Conservation (phyloP, 2,888 invertebrate species). For the Drosophila mercatorum region DNA sequence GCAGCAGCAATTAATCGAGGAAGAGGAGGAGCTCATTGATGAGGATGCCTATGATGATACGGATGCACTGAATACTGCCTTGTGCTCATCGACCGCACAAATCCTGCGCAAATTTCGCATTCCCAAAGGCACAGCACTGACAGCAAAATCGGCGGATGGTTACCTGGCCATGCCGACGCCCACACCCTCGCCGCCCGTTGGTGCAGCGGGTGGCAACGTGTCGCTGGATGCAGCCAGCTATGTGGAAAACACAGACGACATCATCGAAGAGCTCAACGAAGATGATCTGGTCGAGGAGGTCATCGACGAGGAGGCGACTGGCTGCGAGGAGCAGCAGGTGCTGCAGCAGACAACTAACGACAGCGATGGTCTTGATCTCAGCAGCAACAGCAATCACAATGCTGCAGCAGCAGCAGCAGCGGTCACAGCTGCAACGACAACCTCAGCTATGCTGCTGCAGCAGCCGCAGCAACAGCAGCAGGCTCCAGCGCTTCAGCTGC, state of each 20-base stretch:
- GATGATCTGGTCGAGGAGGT: slow-evolving; percentile 78
- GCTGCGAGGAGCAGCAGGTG: slow-evolving; percentile 54
- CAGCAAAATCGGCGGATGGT: slow-evolving; percentile 68
- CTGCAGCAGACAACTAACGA: slow-evolving; percentile 28
- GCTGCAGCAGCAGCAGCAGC: slow-evolving; percentile 24
- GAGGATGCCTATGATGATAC: slow-evolving; percentile 69
- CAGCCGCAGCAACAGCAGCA: slow-evolving; percentile 34
- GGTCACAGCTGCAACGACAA: slow-evolving; percentile 11
- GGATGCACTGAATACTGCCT: slow-evolving; percentile 2
- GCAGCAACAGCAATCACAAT: slow-evolving; percentile 36
- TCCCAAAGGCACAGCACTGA: slow-evolving; percentile 82
- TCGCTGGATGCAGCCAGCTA: slow-evolving; percentile 44
- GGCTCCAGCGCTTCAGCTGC: slow-evolving; percentile 70
- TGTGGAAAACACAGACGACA: slow-evolving; percentile 62
- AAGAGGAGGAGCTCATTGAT: slow-evolving; percentile 54
- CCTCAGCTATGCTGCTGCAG: slow-evolving; percentile 44
- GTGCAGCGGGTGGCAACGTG: slow-evolving; percentile 27
- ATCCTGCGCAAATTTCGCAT: slow-evolving; percentile 83
- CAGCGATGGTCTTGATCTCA: slow-evolving; percentile 49
- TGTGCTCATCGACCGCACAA: slow-evolving; percentile 80
- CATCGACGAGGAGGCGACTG: slow-evolving; percentile 66
- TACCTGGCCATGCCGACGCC: slow-evolving; percentile 71
- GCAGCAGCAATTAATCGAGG: slow-evolving; percentile 36
- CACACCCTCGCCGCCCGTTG: slow-evolving; percentile 66
- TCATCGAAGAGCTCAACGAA: slow-evolving; percentile 70